phyloP scores from a whole-genome alignment of 2,888 invertebrate genomes.

The Diaphora mendica region DNA sequence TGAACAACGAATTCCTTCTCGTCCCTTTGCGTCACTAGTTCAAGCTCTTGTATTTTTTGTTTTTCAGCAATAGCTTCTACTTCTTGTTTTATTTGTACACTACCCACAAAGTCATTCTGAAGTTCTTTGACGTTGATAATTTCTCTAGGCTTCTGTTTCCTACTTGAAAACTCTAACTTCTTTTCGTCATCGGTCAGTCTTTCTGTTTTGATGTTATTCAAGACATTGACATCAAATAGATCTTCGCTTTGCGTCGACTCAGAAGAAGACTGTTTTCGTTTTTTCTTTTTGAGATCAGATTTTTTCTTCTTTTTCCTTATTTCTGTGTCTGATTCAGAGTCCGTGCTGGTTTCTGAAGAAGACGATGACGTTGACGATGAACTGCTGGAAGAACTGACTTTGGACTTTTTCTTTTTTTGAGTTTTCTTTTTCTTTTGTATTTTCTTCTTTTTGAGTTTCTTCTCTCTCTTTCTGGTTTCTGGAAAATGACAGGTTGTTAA shows the following conservation, averaged over 20 bases:
- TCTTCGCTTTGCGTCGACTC: slow-evolving; percentile 71
- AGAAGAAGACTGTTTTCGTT: slow-evolving; percentile 63
- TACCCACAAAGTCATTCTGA: slow-evolving; percentile 79
- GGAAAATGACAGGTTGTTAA: slow-evolving; percentile 14
- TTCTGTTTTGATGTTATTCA: slow-evolving; percentile 81
- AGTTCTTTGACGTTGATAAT: slow-evolving; percentile 82
- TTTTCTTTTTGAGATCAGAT: slow-evolving; percentile 57
- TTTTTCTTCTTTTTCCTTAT: slow-evolving; percentile 55
- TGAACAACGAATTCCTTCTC: slow-evolving; percentile 35
- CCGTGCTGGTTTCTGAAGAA: slow-evolving; percentile 43
- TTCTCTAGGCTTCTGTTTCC: slow-evolving; percentile 69
- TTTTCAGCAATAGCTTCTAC: slow-evolving; percentile 47
- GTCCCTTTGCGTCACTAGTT: slow-evolving; percentile 15
- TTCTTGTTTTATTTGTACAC: slow-evolving; percentile 75
- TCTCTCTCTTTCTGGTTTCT: slow-evolving; percentile 69
- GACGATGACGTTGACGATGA: slow-evolving; percentile 49
- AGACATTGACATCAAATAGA: slow-evolving; percentile 75
- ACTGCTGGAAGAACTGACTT: slow-evolving; percentile 61
- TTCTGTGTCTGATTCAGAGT: slow-evolving; percentile 55
- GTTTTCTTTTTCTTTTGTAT: slow-evolving; percentile 69
- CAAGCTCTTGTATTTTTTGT: slow-evolving; percentile 18
- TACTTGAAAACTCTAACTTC: slow-evolving; percentile 69
- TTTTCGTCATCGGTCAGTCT: slow-evolving; percentile 78
- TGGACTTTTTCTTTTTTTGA: slow-evolving; percentile 70
- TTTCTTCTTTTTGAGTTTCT: slow-evolving; percentile 72